Percentiles rank a stretch among this genome's conserved stretches.
phyloP scores from a whole-genome alignment of 1,140 invertebrate genomes.

The Neuroterus valhalla region DNA sequence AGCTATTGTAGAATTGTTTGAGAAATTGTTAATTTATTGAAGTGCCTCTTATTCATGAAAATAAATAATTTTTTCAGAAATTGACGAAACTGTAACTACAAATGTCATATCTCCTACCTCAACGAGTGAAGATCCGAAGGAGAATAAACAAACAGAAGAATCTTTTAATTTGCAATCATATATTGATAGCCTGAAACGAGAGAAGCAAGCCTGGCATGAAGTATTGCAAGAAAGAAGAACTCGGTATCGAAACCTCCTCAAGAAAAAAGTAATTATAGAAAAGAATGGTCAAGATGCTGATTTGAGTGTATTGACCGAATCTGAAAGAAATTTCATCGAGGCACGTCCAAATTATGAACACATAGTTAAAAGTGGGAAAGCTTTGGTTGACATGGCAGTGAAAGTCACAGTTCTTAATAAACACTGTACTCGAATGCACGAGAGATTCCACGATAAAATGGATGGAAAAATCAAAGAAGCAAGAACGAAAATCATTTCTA shows the following conservation, averaged over 20 bases:
- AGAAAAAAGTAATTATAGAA: constrained; percentile 41
- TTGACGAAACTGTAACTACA: no score
- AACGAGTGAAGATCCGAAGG: no score
- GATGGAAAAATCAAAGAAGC: constrained; percentile 42
- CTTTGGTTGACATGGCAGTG: constrained; percentile 43
- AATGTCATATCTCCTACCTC: no score
- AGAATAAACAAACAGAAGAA: background rate
- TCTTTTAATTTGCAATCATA: constrained; percentile 58
- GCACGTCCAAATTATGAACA: constrained; percentile 57
- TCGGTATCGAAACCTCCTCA: constrained; percentile 44
- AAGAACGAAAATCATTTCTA: constrained; percentile 50
- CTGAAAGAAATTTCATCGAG: constrained; percentile 56
- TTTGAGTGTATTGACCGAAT: constrained; percentile 50
- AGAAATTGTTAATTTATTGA: no score
- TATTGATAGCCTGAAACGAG: constrained; percentile 52
- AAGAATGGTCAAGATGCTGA: constrained; percentile 47
- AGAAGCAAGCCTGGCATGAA: constrained; percentile 59
- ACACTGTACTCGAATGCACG: constrained; percentile 42
- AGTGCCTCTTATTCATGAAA: no score
- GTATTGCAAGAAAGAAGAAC: constrained; percentile 51
- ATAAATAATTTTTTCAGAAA: no score
- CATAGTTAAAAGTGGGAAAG: constrained; percentile 53
- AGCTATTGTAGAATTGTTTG: no score
- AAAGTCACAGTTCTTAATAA: constrained; percentile 47
- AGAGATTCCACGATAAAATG: constrained; percentile 49